Percentiles rank a stretch among this genome's conserved stretches.
These are phyloP conservation scores for Heteromormyrus szaboi DNA, from an alignment of 2,797 vertebrate species.

Conservation along the genomic window DNA sequence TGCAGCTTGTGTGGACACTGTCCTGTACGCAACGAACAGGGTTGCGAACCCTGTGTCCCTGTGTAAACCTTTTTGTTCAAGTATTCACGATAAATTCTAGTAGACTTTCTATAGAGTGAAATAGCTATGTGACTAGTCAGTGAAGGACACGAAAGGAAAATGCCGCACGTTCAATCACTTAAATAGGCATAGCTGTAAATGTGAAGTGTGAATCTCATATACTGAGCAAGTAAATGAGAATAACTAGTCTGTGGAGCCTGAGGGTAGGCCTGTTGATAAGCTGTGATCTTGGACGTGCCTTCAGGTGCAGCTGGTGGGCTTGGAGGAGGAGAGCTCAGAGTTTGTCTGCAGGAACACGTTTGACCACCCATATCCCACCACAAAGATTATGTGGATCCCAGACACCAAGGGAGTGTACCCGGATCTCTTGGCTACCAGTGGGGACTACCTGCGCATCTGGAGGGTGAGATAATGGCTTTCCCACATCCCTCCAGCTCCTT, in stretches of 20 bases:
- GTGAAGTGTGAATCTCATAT: neutral
- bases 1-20: neutral
- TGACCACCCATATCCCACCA: slow-evolving; percentile 96
- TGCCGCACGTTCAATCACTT: neutral
- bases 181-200: neutral
- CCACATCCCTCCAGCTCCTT: neutral
- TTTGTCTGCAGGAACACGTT: slow-evolving; percentile 98
- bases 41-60: neutral
- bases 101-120: neutral
- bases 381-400: slow-evolving; percentile 99
- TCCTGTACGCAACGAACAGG: neutral
- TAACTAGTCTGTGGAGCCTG: neutral
- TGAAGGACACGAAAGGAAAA: neutral
- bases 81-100: neutral
- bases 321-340: slow-evolving; percentile 97
- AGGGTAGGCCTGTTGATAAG: neutral
- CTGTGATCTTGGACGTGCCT: neutral
- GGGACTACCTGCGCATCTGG: slow-evolving; percentile 96
- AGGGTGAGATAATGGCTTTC: slow-evolving; percentile 62
- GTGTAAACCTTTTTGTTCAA: neutral
- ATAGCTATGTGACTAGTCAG: neutral
- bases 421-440: slow-evolving; percentile 92
- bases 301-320: slow-evolving; percentile 92
- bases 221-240: neutral
- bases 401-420: slow-evolving; percentile 98